Evolutionary conservation across 2,113 vertebrate genomes (phyloP), one percentile per base, ranked within the genome.

Genomic region (Eleginops maclovinus): DNA sequence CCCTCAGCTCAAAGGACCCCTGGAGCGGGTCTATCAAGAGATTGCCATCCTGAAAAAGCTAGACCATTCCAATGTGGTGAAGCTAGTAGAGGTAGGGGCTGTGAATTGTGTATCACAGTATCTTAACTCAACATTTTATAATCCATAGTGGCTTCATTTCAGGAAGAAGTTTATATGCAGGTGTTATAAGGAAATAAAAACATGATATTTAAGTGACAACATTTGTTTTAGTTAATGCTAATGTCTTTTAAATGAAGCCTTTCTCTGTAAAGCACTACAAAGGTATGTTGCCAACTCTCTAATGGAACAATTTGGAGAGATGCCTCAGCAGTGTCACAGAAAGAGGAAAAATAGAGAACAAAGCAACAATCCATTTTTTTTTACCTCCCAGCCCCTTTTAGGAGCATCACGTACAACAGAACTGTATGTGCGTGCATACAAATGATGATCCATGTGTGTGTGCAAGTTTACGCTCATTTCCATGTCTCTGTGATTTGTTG

Each of bases 21-120:
- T 99, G 0, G 98, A 99, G 49, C 95, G 98, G 68, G 98, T 99
- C 68, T 97, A 99, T 92, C 98, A 99, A 88, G 98, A 99, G 91
- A 99, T 99, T 0, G 98, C 98, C 89, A 99, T 99, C 88, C 93
- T 99, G 56, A 99, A 99, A 90, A 99, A 99, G 88, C 93, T 99
- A 61, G 97, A 99, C 90, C 98, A 99, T 88, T 95, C 97, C 73
- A 99, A 99, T 0, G 97, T 99, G 73, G 98, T 99, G 83, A 99
- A 99, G 86, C 93, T 99, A 70, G 96, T 99, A 64, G 98, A 99
- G 96, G 98, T 98, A 53, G 92, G 84, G 21, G 4, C 13, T 49
- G 14, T 60, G 67, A 60, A 60, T 36, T 36, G 31, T 36, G 31
- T 8, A 36, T 36, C 31, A 36, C 31, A 36, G 8, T 36, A 36